Base-by-base conservation (phyloP, 2,113 vertebrate species). In the Rhizomys pruinosus region DNA sequence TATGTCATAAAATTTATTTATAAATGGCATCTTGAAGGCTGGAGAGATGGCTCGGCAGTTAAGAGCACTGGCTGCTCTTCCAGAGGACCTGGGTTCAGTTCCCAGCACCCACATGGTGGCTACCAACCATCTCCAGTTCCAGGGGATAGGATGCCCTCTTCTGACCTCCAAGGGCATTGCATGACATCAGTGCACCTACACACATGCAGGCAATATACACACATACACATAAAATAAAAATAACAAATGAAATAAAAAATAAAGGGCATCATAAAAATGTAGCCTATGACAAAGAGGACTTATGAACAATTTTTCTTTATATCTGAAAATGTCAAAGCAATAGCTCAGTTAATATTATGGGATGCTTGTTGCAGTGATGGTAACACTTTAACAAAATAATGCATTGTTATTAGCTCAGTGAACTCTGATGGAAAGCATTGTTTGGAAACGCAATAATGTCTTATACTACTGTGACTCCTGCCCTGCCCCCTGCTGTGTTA, bases 381-480 rank as follows among this genome's bases (percentile, higher is more conserved):
- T 92, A 89, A 76, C 93, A 97, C n/a, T 77, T 97, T 94, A 96
- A 90, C 82, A 92, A 87, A 92, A 94, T 84, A 93, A 94, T 97
- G 69, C 89, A 90, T 89, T 87, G 61, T 44, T 96, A 69, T 95
- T 96, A 97, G 66, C 87, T 80, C 95, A 84, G 95, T 96, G 97
- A 97, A 92, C 93, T 98, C 89, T 80, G 91, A 74, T 81, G 77
- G 76, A 97, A 91, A 97, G 80, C 73, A 74, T 91, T 96, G 72
- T 69, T 97, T 74, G 71, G 82, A 91, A 72, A 87, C 47, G 84
- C 96, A 97, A 81, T 79, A 93, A 91, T 23, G 71, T 97, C 94
- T 96, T 79, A 55, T 23, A 91, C 84, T 68, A 72, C n/a, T 71
- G 85, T 78, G 94, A 95, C 94, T 96, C 96, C 69, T 95, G 87